Percentiles rank a stretch among this genome's conserved stretches.
These are phyloP conservation scores for Pampusana beccarii DNA, from an alignment of 2,113 vertebrate genomes.

Conservation along the genomic window DNA sequence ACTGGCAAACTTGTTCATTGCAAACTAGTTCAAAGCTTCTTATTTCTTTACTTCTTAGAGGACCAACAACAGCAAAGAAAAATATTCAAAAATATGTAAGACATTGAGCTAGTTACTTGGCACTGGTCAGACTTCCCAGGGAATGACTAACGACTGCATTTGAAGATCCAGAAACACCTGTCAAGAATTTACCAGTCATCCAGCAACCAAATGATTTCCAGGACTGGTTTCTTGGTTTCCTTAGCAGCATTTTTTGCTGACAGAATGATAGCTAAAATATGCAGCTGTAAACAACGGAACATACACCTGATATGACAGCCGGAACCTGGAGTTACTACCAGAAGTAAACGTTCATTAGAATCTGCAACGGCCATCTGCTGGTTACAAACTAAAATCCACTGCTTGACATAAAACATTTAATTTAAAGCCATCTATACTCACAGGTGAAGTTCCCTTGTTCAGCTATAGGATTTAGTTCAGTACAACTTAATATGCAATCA, in stretches of 20 bases:
- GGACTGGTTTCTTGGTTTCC: not conserved
- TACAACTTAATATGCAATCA: not conserved
- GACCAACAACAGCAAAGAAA: not conserved
- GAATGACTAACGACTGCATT: not conserved
- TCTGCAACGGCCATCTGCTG: not conserved
- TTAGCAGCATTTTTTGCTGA: not conserved
- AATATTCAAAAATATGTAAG: not conserved
- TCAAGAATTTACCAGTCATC: not conserved
- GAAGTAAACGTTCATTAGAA: not conserved
- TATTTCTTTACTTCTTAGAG: not conserved
- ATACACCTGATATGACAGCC: fast-evolving
- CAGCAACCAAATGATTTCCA: not conserved
- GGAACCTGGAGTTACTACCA: not conserved
- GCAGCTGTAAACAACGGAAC: not conserved
- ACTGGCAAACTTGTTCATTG: not conserved
- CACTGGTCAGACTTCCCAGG: not conserved
- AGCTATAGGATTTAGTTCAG: not conserved
- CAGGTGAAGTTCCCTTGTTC: not conserved
- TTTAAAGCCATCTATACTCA: not conserved
- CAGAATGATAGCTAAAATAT: not conserved
- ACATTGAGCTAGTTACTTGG: not conserved
- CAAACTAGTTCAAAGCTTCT: not conserved
- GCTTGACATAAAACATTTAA: not conserved
- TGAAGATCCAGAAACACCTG: not conserved
- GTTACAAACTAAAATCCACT: not conserved